phyloP scores from a whole-genome alignment of 2,113 vertebrate species.

The Spilogale gracilis region DNA sequence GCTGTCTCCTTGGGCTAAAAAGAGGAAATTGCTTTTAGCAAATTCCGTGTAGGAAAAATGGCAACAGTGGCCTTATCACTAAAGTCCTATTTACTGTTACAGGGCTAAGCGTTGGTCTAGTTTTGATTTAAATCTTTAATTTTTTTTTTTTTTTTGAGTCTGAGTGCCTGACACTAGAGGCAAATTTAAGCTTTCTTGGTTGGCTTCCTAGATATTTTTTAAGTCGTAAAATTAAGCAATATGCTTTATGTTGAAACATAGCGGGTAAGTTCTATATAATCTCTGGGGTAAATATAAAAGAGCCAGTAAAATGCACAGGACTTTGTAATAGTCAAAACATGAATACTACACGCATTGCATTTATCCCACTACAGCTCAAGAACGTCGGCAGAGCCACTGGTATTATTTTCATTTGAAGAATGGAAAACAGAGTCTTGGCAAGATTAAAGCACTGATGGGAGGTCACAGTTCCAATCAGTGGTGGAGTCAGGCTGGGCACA shows the following conservation, averaged over 20 bases:
- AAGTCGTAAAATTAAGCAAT: constrained; percentile 60
- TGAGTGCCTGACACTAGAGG: neutral
- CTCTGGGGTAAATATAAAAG: neutral
- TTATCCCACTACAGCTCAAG: neutral
- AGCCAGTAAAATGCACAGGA: neutral
- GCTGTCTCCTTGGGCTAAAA: constrained; percentile 82
- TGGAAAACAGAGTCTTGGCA: neutral
- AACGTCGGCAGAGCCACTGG: neutral
- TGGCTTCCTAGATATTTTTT: constrained; percentile 17
- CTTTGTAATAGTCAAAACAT: neutral
- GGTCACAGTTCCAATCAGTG: neutral
- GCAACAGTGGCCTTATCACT: constrained; percentile 34
- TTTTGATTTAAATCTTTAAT: constrained; percentile 69
- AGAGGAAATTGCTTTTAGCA: constrained; percentile 85
- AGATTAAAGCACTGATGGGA: neutral
- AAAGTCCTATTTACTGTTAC: neutral
- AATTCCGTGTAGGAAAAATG: constrained; percentile 75
- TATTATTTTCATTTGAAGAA: neutral
- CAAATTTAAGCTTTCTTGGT: constrained; percentile 48
- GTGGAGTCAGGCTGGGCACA: neutral
- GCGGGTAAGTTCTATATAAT: neutral
- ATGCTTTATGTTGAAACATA: constrained; percentile 26
- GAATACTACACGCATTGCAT: neutral
- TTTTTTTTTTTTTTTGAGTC: neutral
- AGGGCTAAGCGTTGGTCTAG: constrained; percentile 26